Base-by-base conservation (phyloP, 2,797 vertebrate species). In the Chelmon rostratus region DNA sequence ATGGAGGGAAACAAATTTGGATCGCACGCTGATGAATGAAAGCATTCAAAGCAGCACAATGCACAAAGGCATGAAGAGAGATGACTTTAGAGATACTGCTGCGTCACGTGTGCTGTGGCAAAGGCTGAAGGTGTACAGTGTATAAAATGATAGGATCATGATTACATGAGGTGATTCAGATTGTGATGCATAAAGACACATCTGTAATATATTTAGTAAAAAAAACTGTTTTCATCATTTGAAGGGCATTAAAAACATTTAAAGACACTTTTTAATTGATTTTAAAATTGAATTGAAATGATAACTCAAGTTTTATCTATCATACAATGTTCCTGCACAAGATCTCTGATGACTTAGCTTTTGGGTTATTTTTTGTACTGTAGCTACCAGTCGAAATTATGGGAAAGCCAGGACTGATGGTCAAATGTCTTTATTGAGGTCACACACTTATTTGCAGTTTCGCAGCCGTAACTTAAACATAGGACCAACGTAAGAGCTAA, bases 31-130 rank as follows among this genome's bases (percentile, higher is more conserved):
- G 59, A 50, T 49, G 50, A 72, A 63, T 4, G 8, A 47, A 56
- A 57, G 49, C 54, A 66, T 53, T 78, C 31, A 66, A 50, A 76
- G 42, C 61, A 42, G 21, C 12, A 49, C 46, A 54, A 15, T 33
- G 23, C n/a, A 49, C 12, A 44, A 35, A 73, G 1, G 13, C n/a
- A 44, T 2, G 5, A 28, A 23, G 19, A 18, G 15, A 57, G 28
- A 66, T 21, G 10, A 23, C 0, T 58, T 35, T 35, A 8, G 12
- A 12, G 6, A 40, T 21, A 3, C 21, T 8, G 49, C 18, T 42
- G 35, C 47, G 16, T 8, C 3, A 38, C 16, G 33, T 12, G 6
- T 8, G 35, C 28, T 67, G 72, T 1, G 6, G n/a, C 5, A 59
- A 23, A 19, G 0, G 1, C 33, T 44, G 4, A 53, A 50, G 3